Evolutionary conservation across 2,113 vertebrate species (phyloP), one percentile per base, ranked within the genome.

Genomic region (Charadrius vociferus): DNA sequence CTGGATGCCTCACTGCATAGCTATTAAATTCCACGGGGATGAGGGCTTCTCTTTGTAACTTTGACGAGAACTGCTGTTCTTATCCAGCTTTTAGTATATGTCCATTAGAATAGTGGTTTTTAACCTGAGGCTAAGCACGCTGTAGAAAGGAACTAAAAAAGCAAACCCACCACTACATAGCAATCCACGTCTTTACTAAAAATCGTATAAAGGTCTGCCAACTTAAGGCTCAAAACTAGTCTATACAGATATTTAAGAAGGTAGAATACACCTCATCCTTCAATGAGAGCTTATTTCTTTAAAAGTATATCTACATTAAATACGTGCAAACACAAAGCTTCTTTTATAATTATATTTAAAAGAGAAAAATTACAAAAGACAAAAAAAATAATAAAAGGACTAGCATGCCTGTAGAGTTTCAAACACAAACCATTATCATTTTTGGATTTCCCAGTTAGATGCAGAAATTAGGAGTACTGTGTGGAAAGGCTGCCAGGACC

Each of bases 401-500:
- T 47, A 7, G 30, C 8, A 72, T 75, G 86, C 24, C 78, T 82
- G 66, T 18, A 80, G 32, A 81, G 6, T 68, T 91, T 94, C 81
- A 91, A 71, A 68, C 12, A 4, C 22, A 71, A 85, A 63, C 12
- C 45, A 36, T 68, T 78, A 66, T 81, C 1, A n/a, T 70, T 94
- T 96, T 68, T 86, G 27, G 22, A 63, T 70, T 89, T 91, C 37
- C 62, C 24, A 56, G 30, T 66, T 62, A 93, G 75, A 87, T 65
- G 62, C 49, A 86, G 92, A 96, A 90, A 91, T 79, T 68, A 82
- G 45, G 41, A 95, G 45, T 37, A 22, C 49, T 77, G 29, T 24
- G 34, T 43, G 58, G 81, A 96, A 95, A 85, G 62, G 39, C 73
- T 96, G 56, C 78, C 94, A 94, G 73, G 70, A 89, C 62, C 32